A percentile compares a stretch with the other conserved stretches of the same genome.
phyloP scores from a whole-genome alignment of 1,140 invertebrate genomes.

The Heliconius melpomene region DNA sequence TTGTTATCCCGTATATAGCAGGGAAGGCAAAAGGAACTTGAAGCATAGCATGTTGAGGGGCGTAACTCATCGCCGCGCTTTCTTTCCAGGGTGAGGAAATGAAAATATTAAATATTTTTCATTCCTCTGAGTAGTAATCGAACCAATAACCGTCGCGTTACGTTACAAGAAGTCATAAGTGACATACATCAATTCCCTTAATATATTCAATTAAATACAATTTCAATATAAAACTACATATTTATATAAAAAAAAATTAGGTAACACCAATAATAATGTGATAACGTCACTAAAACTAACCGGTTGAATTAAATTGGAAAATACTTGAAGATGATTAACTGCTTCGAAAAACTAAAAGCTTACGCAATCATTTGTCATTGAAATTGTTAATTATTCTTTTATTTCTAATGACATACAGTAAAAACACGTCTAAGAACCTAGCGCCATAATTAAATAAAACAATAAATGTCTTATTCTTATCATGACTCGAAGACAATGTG shows the following conservation, averaged over 20 bases:
- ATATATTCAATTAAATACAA: too few species aligned
- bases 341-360: neutral
- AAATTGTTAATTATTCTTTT: conserved; percentile 17
- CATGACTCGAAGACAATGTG: conserved; percentile 41
- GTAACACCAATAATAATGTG: neutral
- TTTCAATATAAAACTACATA: neutral
- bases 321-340: neutral
- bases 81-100: too few species aligned
- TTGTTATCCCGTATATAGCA: too few species aligned
- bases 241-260: neutral
- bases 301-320: conserved; percentile 1
- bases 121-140: too few species aligned
- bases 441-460: conserved; percentile 39
- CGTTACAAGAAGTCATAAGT: too few species aligned
- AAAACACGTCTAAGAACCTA: conserved; percentile 27
- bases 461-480: conserved; percentile 43
- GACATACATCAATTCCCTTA: too few species aligned
- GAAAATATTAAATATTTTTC: too few species aligned
- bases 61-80: too few species aligned
- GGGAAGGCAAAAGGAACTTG: too few species aligned
- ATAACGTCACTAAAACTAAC: neutral
- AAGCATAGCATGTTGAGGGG: too few species aligned
- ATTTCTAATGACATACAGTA: conserved; percentile 1
- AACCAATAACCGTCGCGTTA: too few species aligned
- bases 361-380: conserved; percentile 23